Evolutionary conservation across 2,888 invertebrate genomes (phyloP).

Genomic region (Achlya flavicornis): DNA sequence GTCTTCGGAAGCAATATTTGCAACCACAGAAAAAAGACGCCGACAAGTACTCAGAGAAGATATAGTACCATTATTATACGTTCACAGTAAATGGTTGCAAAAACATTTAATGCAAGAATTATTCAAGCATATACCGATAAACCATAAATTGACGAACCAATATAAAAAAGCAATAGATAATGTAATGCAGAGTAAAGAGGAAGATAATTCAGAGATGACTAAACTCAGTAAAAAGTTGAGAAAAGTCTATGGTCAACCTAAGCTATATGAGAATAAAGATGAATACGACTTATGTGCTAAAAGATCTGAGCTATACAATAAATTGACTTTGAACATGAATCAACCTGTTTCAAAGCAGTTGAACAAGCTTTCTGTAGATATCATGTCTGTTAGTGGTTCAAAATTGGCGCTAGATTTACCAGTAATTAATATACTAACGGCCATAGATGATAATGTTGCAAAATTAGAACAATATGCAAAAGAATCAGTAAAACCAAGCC

Average conservation of each 20-base stretch:
- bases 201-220: constrained; percentile 51
- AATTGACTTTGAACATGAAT: constrained; percentile 55
- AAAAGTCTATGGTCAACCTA: constrained; percentile 69
- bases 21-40: constrained; percentile 54
- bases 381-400: constrained; percentile 42
- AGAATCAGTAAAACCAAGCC: constrained; percentile 24
- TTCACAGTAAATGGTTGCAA: constrained; percentile 90
- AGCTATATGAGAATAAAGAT: constrained; percentile 55
- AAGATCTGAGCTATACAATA: constrained; percentile 49
- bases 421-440: constrained; percentile 37
- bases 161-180: constrained; percentile 40
- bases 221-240: constrained; percentile 70
- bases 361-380: constrained; percentile 42
- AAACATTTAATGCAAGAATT: constrained; percentile 83
- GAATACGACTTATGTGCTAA: constrained; percentile 53
- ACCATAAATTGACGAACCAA: constrained; percentile 32
- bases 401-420: constrained; percentile 62
- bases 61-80: constrained; percentile 84
- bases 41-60: constrained; percentile 73
- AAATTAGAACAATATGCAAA: constrained; percentile 35
- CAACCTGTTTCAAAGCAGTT: constrained; percentile 62
- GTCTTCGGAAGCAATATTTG: constrained; percentile 65
- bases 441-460: constrained; percentile 45
- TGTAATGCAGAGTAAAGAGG: constrained; percentile 42
- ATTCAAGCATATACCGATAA: constrained; percentile 43